Evolutionary conservation across 2,797 vertebrate genomes (phyloP).

Genomic region (Valencia hispanica): DNA sequence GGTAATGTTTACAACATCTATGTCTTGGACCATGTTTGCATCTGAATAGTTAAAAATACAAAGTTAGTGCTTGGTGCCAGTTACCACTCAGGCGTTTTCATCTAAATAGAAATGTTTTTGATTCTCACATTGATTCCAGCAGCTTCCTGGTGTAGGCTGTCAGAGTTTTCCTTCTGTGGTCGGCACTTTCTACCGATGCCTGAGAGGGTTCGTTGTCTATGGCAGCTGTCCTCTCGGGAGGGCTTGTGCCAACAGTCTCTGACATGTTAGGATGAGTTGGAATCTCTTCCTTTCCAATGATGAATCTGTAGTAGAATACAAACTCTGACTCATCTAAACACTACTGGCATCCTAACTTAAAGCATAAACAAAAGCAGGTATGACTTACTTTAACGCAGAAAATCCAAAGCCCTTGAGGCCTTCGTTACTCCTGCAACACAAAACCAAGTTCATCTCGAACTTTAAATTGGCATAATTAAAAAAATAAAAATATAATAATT

Average conservation of each 20-base stretch:
- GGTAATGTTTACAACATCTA: constrained; percentile 97
- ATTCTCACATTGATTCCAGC: constrained; percentile 90
- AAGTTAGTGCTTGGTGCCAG: not conserved
- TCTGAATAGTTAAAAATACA: constrained; percentile 78
- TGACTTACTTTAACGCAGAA: constrained; percentile 95
- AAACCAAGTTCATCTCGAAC: constrained; percentile 13
- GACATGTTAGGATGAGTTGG: constrained; percentile 85
- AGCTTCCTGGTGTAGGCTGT: constrained; percentile 83
- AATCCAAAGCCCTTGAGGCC: constrained; percentile 97
- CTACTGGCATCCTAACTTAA: not conserved
- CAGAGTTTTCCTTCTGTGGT: constrained; percentile 73
- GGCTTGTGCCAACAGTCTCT: constrained; percentile 76
- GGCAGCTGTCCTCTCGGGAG: constrained; percentile 49
- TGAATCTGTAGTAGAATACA: constrained; percentile 83
- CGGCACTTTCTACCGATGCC: constrained; percentile 52
- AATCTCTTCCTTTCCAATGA: constrained; percentile 97
- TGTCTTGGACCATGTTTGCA: constrained; percentile 96
- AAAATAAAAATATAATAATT: no score
- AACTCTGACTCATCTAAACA: not conserved
- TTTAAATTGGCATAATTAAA: no score
- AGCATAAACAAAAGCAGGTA: not conserved
- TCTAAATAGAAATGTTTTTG: not conserved
- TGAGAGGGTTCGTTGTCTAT: constrained; percentile 41
- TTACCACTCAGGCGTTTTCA: not conserved
- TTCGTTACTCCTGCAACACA: constrained; percentile 87